Evolutionary conservation across 2,888 invertebrate species (phyloP).

Genomic region (Miltochrista miniata): DNA sequence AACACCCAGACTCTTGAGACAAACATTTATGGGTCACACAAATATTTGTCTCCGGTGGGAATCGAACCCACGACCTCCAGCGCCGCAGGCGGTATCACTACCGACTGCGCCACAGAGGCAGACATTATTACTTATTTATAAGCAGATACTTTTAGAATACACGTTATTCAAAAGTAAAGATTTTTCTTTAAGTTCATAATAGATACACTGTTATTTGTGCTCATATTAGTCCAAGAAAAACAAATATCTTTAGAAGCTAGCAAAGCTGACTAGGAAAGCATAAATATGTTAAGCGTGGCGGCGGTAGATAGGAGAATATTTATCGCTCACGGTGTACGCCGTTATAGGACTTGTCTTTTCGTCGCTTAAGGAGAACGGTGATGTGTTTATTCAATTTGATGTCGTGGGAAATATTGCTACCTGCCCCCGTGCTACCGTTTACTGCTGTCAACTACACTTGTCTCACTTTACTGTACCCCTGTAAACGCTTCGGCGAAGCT

Average conservation of each 20-base stretch:
- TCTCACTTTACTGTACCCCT: constrained; percentile 32
- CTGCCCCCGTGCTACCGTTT: constrained; percentile 56
- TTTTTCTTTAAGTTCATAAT: constrained; percentile 1
- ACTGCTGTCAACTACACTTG: constrained; percentile 50
- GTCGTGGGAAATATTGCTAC: constrained; percentile 74
- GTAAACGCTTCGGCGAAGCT: constrained; percentile 14
- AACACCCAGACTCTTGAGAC: no score
- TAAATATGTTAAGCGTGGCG: constrained; percentile 59
- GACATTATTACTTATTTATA: no score
- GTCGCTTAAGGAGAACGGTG: constrained; percentile 74
- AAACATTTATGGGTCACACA: no score
- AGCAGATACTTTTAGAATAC: no score
- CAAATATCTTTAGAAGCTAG: constrained; percentile 52
- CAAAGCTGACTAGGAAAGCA: constrained; percentile 58
- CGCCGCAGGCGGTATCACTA: no score
- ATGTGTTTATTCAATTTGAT: constrained; percentile 82
- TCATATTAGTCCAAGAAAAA: constrained; percentile 43
- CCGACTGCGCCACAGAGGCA: no score
- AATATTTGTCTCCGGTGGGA: no score
- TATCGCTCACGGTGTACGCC: constrained; percentile 63
- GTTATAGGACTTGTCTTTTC: constrained; percentile 79
- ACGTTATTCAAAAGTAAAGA: no score
- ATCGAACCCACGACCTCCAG: no score
- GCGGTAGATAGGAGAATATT: constrained; percentile 68
- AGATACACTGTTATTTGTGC: constrained; percentile 25